Base-by-base conservation (phyloP, 2,888 invertebrate species). In the Microchrysa polita region DNA sequence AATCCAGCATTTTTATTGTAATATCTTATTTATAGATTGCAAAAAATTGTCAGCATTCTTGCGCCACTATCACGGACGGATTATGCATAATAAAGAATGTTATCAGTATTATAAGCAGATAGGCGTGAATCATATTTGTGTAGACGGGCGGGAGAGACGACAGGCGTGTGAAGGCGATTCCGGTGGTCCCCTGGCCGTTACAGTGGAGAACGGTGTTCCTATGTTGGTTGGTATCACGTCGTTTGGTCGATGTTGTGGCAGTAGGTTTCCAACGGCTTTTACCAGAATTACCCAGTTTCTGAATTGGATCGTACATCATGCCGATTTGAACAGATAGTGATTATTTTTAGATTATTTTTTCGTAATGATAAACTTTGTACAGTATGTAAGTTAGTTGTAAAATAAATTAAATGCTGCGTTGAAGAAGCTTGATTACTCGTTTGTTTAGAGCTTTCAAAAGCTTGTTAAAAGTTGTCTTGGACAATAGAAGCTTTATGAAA, bases 171-270 rank as follows among this genome's bases (percentile, higher is more conserved):
- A 69, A 20, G 69, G 69, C 40, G 69, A 69, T 42, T 69, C 69
- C 1, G 69, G 69, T 4, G 69, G 69, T 20, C 69, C 69, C 20
- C 12, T 69, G 14, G 40, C 20, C 5, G 23, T 40, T 18, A 18
- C 2, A 1, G 20, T 40, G 9, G 18, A 14, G 1, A 14, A 34
- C 1, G 42, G 18, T 10, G 18, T 16, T 40, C 69, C 69, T 18
- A 20, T 69, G 18, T 40, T 86, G 0, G 78, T 86, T 16, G 86
- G 86, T 0, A 74, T 87, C 0, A 86, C 86, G 9, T 85, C 83
- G 42, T 77, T 86, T 74, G 81, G 86, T 77, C 79, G 79, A 78
- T 18, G 81, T 73, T 83, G 86, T 77, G 81, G 83, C 53, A 76
- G 77, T 73, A 60, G 18, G 7, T 40, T 40, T 55, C 69, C 69